Percentiles rank a stretch among this genome's conserved stretches.
Evolutionary conservation across 2,113 vertebrate genomes (phyloP).

Genomic region (Lepisosteus osseus): DNA sequence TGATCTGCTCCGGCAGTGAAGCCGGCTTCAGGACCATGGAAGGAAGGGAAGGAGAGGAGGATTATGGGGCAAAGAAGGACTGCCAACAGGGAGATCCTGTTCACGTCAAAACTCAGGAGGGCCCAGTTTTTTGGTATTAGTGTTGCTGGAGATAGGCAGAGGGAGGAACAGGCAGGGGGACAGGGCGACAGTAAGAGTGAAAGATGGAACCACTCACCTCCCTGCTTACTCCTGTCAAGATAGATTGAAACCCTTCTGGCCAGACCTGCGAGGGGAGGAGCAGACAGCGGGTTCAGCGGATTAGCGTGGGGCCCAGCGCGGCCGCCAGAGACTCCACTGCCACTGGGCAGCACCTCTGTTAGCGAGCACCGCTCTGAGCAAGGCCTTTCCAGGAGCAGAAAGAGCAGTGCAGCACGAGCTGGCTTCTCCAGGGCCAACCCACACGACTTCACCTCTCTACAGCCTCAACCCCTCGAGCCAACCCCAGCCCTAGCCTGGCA

Average conservation of each 20-base stretch:
- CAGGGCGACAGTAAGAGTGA: constrained; percentile 15
- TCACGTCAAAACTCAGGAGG: background rate
- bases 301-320: background rate
- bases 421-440: too few species aligned
- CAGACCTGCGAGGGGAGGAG: constrained; percentile 71
- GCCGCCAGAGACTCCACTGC: background rate
- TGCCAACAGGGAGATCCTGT: background rate
- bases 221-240: constrained; percentile 89
- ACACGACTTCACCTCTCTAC: too few species aligned
- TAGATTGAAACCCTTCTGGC: constrained; percentile 86
- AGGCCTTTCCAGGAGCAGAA: background rate
- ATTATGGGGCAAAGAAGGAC: background rate
- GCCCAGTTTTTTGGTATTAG: too few species aligned
- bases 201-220: constrained; percentile 73
- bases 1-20: background rate
- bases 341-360: too few species aligned
- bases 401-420: background rate
- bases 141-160: background rate
- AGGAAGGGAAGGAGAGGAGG: constrained; percentile 13
- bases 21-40: constrained; percentile 1
- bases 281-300: constrained; percentile 20
- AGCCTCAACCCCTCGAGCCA: too few species aligned
- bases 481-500: too few species aligned
- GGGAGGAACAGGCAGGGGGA: background rate
- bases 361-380: too few species aligned